Evolutionary conservation across 2,888 invertebrate species (phyloP).

Genomic region (Oxyscelio sp.): DNA sequence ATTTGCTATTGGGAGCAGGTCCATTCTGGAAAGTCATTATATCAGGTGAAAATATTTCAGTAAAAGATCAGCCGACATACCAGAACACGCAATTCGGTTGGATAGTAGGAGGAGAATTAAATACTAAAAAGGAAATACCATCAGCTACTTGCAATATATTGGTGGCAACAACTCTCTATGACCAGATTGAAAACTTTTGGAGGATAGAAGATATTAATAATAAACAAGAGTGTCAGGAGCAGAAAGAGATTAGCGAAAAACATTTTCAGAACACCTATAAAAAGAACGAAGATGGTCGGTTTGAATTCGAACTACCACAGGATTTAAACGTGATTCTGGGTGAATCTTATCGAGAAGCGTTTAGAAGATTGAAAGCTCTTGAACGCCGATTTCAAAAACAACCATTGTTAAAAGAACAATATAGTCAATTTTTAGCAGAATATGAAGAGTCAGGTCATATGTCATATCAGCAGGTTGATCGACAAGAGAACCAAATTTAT

Average conservation of each 20-base stretch:
- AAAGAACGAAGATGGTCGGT: background rate
- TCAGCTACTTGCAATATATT: background rate
- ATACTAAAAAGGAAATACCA: background rate
- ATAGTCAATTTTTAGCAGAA: constrained; percentile 1
- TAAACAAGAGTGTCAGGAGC: background rate
- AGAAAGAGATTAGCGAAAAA: background rate
- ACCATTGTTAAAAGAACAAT: background rate
- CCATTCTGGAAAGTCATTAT: background rate
- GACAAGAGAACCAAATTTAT: background rate
- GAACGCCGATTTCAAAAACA: background rate
- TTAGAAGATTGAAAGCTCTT: background rate
- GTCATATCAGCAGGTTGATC: background rate
- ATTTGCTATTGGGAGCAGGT: background rate
- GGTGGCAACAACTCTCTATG: background rate
- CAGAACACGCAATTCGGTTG: background rate
- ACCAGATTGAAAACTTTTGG: constrained; percentile 7
- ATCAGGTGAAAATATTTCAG: background rate
- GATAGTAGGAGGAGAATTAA: background rate
- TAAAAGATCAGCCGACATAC: background rate
- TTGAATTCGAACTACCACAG: background rate
- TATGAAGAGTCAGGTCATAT: constrained; percentile 20
- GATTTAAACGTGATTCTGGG: background rate
- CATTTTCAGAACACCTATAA: background rate
- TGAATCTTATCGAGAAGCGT: background rate
- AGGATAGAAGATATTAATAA: background rate